phyloP scores from a whole-genome alignment of 2,797 vertebrate genomes.

The Anguilla marmorata region DNA sequence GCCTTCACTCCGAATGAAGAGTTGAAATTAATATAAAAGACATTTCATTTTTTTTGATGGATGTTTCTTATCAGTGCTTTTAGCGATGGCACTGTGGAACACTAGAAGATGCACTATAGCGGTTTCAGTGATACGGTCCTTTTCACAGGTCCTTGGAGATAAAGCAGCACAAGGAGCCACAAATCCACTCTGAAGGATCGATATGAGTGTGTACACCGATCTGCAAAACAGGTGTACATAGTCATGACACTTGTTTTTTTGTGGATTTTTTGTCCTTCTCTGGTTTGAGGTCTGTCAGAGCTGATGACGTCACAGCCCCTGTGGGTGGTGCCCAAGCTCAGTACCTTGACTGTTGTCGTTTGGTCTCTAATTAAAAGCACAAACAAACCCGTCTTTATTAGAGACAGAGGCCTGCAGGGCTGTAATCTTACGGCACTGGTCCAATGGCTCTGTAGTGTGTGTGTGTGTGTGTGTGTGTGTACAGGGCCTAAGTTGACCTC shows the following conservation, averaged over 20 bases:
- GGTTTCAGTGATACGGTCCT: background rate
- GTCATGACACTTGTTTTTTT: background rate
- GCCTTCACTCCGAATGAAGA: background rate
- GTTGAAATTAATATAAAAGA: slow-evolving; percentile 22
- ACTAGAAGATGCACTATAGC: background rate
- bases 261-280: background rate
- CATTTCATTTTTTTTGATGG: background rate
- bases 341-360: background rate
- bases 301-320: background rate
- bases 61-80: slow-evolving; percentile 21
- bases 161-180: background rate
- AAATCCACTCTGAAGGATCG: background rate
- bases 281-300: background rate
- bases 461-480: background rate
- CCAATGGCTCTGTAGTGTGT: background rate
- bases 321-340: background rate
- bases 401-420: background rate
- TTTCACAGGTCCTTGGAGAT: background rate
- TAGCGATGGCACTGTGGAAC: background rate
- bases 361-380: slow-evolving; percentile 15
- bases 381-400: slow-evolving; percentile 8
- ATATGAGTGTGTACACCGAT: background rate
- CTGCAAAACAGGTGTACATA: background rate
- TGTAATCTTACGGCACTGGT: background rate
- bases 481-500: background rate